Evolutionary conservation across 2,888 invertebrate genomes (phyloP).

Genomic region (Aricia artaxerxes): DNA sequence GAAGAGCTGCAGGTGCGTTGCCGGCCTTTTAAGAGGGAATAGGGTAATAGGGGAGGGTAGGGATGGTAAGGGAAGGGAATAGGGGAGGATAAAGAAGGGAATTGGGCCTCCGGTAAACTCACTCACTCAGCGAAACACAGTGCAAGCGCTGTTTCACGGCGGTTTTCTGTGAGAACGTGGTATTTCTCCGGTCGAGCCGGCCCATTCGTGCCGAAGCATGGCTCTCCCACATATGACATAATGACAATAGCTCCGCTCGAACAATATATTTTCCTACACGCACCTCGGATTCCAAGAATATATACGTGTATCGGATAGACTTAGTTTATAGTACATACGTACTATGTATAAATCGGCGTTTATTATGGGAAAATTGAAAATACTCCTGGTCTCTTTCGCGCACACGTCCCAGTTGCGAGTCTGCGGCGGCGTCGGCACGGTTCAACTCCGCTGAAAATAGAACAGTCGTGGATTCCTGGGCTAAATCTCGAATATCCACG

Average conservation of each 20-base stretch:
- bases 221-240: not conserved
- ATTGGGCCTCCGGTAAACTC: no score
- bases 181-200: no score
- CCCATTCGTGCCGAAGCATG: no score
- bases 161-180: no score
- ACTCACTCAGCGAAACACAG: no score
- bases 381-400: slow-evolving; percentile 60
- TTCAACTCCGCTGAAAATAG: slow-evolving; percentile 75
- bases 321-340: slow-evolving; percentile 75
- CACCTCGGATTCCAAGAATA: slow-evolving; percentile 57
- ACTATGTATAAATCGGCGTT: slow-evolving; percentile 16
- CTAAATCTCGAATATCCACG: slow-evolving; percentile 83
- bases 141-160: no score
- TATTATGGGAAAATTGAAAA: slow-evolving; percentile 46
- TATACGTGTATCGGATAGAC: slow-evolving; percentile 68
- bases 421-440: slow-evolving; percentile 59
- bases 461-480: slow-evolving; percentile 80
- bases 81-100: no score
- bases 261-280: slow-evolving; percentile 26
- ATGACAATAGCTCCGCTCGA: slow-evolving; percentile 19
- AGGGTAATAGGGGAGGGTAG: no score
- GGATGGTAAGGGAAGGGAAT: no score
- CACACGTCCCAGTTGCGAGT: slow-evolving; percentile 48
- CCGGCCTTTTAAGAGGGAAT: no score
- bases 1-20: no score